Evolutionary conservation across 2,888 invertebrate genomes (phyloP).

Genomic region (Polymixis flavicincta): DNA sequence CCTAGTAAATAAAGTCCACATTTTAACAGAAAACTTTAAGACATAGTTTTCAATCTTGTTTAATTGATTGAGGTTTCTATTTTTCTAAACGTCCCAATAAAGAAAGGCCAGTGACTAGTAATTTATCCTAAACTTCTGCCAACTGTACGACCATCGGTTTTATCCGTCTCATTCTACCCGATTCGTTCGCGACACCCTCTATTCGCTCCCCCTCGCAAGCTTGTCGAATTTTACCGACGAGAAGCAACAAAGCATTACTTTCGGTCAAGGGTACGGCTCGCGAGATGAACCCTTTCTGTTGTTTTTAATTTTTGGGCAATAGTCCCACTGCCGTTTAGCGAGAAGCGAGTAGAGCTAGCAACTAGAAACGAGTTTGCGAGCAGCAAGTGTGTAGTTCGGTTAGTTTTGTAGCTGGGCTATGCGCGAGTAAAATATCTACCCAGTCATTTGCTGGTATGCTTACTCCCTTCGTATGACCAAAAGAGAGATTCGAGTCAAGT

Average conservation of each 20-base stretch:
- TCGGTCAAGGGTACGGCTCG: constrained; percentile 35
- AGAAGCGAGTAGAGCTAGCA: not conserved
- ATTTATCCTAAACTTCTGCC: not conserved
- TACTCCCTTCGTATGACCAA: not conserved
- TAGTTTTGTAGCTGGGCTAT: not conserved
- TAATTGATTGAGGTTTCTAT: too few relatives aligned
- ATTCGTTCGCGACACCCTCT: constrained; percentile 2
- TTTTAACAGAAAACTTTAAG: too few relatives aligned
- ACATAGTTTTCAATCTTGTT: too few relatives aligned
- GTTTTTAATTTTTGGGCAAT: not conserved
- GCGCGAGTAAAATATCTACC: not conserved
- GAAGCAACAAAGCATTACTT: constrained; percentile 11
- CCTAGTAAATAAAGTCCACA: too few relatives aligned
- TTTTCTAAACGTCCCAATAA: too few relatives aligned
- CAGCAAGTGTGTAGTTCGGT: not conserved
- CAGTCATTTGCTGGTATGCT: not conserved
- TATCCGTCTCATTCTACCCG: constrained; percentile 8
- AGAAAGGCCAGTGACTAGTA: not conserved
- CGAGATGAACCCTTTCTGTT: constrained; percentile 10
- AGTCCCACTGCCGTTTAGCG: not conserved
- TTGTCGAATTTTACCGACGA: constrained; percentile 11
- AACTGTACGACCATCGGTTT: not conserved
- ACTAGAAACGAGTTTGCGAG: not conserved
- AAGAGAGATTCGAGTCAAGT: too few relatives aligned
- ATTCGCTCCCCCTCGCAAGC: constrained; percentile 10